Base-by-base conservation (phyloP, 2,888 invertebrate genomes). In the Trachelus stipa region DNA sequence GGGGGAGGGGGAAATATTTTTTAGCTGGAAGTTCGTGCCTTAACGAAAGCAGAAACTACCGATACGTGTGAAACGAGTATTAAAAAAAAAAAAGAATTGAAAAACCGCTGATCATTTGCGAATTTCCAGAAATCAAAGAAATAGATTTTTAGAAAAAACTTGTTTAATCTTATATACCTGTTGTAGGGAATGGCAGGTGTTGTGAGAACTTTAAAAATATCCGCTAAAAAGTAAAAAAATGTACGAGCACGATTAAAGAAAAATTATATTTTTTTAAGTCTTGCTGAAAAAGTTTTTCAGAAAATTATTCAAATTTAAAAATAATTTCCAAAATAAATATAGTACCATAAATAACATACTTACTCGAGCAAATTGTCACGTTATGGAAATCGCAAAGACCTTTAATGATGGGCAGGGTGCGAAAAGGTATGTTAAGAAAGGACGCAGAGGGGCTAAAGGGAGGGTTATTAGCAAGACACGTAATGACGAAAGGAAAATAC, bases 281-380 rank as follows among this genome's bases (percentile, higher is more conserved):
- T 6, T 15, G 4, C 1, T 6, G 6, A 40, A 15, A 40, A 4
- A 0, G 0, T 12, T 40, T 6, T 37, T 23, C 0, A 15, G 6
- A 40, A 40, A 15, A 15, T 40, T 15, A 2, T 23, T 23, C 15
- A 15, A 40, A 40, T 6, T 40, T 6, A 0, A 23, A 56, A 9
- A 23, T 56, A 56, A 56, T 56, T 56, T 15, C 2, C 23, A 56
- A 56, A 56, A 56, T 15, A 56, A 9, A 56, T 40, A 15, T 37
- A 12, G 1, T 12, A 12, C 12, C 37, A 4, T 15, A 15, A 40
- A 15, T 15, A 40, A 4, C 15, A 4, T 40, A 40, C 40, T 15
- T 40, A 15, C 37, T 40, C 15, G 56, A 56, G 23, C 56, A 23
- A 56, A 23, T 56, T 56, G 56, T 6, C 56, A 56, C 2, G 23